Evolutionary conservation across 2,797 vertebrate species (phyloP).

Genomic region (Loris lydekkerianus): DNA sequence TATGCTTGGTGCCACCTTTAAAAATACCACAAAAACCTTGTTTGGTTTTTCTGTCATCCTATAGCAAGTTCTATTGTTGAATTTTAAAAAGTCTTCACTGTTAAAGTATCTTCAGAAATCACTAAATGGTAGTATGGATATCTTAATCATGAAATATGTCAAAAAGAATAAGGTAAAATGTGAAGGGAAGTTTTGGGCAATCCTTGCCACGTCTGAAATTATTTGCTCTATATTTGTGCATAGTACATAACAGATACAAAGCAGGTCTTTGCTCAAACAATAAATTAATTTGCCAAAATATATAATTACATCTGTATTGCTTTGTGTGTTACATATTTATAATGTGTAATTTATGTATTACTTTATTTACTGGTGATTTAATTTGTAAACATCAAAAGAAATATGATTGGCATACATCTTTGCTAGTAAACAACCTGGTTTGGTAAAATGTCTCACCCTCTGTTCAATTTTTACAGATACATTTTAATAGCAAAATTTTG

Average conservation of each 20-base stretch:
- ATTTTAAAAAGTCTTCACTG: conserved; percentile 54
- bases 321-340: conserved; percentile 7
- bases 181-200: neutral
- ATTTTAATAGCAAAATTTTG: conserved; percentile 57
- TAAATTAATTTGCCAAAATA: conserved; percentile 60
- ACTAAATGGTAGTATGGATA: neutral
- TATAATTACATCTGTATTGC: conserved; percentile 50
- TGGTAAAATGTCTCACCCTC: conserved; percentile 47
- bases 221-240: conserved; percentile 15
- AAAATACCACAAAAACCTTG: neutral
- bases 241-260: conserved; percentile 52
- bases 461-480: conserved; percentile 5
- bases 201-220: conserved; percentile 53
- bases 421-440: conserved; percentile 41
- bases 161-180: neutral
- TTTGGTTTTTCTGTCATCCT: neutral
- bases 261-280: conserved; percentile 69
- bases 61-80: conserved; percentile 22
- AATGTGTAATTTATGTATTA: neutral
- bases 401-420: neutral
- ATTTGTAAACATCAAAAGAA: conserved; percentile 62
- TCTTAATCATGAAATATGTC: neutral
- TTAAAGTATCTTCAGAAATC: conserved; percentile 62
- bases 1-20: neutral
- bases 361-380: conserved; percentile 66